Percentiles rank a stretch among this genome's conserved stretches.
Evolutionary conservation across 2,888 invertebrate species (phyloP).

Genomic region (Orchestes rusci): DNA sequence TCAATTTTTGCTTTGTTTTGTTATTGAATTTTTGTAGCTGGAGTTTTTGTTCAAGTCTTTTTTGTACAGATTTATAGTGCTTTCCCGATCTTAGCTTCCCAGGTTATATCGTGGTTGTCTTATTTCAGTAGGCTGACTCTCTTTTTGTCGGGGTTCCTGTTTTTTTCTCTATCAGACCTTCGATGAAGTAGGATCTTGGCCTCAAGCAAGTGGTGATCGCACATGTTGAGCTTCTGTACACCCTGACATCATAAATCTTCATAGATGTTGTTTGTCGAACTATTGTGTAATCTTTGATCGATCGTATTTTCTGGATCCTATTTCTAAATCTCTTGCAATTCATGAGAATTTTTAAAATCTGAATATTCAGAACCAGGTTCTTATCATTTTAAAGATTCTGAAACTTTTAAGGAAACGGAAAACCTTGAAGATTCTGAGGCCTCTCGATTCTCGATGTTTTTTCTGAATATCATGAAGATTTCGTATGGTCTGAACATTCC

Average conservation of each 20-base stretch:
- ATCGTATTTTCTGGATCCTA: no score
- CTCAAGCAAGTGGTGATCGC: conserved; percentile 1
- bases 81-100: not conserved
- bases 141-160: not conserved
- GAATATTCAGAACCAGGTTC: no score
- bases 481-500: no score
- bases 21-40: not conserved
- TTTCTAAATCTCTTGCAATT: no score
- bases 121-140: not conserved
- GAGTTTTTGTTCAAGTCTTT: not conserved
- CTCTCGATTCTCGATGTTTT: no score
- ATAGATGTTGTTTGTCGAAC: not conserved
- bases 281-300: not conserved
- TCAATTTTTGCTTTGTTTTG: no score
- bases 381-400: no score
- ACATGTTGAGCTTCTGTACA: not conserved
- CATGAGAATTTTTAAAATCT: no score
- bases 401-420: no score
- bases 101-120: not conserved
- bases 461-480: no score
- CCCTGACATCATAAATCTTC: not conserved
- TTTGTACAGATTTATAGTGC: not conserved
- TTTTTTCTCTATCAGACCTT: not conserved
- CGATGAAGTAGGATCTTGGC: not conserved
- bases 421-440: no score